Evolutionary conservation across 2,113 vertebrate genomes (phyloP).

Genomic region (Pitta sordida): DNA sequence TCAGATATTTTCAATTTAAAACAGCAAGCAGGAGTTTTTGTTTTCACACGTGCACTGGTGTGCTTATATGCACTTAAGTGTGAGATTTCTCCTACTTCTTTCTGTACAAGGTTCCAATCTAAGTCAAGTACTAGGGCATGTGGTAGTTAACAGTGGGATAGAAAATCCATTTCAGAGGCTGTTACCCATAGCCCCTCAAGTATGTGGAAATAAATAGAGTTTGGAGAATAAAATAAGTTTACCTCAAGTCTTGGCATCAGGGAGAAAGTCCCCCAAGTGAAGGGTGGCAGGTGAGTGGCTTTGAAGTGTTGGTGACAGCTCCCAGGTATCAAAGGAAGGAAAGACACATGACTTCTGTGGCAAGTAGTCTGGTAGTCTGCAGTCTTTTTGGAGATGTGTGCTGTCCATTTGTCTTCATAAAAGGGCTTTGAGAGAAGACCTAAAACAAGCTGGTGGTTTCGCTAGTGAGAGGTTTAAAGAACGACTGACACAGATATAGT

Average conservation of each 20-base stretch:
- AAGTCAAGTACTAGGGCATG: not conserved
- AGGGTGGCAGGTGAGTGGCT: not conserved
- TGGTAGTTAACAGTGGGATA: not conserved
- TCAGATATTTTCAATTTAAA: not conserved
- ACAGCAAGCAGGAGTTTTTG: not conserved
- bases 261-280: not conserved
- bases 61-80: not conserved
- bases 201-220: not conserved
- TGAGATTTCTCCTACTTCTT: not conserved
- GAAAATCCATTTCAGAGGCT: not conserved
- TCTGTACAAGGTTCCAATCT: not conserved
- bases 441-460: not conserved
- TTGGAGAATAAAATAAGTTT: not conserved
- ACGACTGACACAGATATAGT: not conserved
- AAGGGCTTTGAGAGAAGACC: not conserved
- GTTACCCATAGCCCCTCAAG: not conserved
- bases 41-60: not conserved
- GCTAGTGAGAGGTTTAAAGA: not conserved
- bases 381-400: not conserved
- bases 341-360: not conserved
- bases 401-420: not conserved
- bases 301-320: not conserved
- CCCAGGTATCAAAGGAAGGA: rapidly evolving
- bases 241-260: not conserved
- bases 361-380: not conserved